phyloP scores from a whole-genome alignment of 1,140 invertebrate genomes.

The Zaprionus capensis region DNA sequence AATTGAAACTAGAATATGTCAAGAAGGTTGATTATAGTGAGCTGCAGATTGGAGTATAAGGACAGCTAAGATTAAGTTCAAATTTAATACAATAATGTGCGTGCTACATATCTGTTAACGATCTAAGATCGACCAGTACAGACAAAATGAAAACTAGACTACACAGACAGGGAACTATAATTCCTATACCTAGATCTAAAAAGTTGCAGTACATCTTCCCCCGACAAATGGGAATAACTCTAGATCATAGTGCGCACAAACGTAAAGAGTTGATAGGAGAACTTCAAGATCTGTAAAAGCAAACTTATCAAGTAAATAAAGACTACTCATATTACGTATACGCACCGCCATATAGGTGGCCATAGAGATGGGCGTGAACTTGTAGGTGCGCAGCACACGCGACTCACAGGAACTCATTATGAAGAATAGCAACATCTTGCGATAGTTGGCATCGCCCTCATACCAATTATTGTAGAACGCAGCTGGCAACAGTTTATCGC shows the following conservation, averaged over 20 bases:
- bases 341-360: conserved; percentile 59
- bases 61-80: too few species aligned
- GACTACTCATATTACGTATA: neutral
- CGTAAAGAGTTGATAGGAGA: conserved; percentile 62
- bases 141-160: too few species aligned
- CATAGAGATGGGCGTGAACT: conserved; percentile 66
- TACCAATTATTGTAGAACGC: conserved; percentile 79
- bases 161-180: too few species aligned
- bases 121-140: too few species aligned
- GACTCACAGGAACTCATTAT: conserved; percentile 59
- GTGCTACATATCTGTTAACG: too few species aligned
- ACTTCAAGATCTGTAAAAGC: conserved; percentile 53
- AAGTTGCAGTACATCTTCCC: too few species aligned
- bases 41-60: too few species aligned
- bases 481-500: conserved; percentile 58
- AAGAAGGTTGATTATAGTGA: neutral
- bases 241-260: conserved; percentile 51
- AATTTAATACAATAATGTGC: too few species aligned
- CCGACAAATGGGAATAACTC: neutral
- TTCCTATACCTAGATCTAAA: too few species aligned
- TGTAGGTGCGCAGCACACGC: conserved; percentile 56
- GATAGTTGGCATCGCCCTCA: conserved; percentile 60
- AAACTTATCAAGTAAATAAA: neutral
- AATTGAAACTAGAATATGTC: neutral
- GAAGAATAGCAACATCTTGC: conserved; percentile 67